Evolutionary conservation across 2,113 vertebrate genomes (phyloP).

Genomic region (Oncorhynchus tshawytscha): DNA sequence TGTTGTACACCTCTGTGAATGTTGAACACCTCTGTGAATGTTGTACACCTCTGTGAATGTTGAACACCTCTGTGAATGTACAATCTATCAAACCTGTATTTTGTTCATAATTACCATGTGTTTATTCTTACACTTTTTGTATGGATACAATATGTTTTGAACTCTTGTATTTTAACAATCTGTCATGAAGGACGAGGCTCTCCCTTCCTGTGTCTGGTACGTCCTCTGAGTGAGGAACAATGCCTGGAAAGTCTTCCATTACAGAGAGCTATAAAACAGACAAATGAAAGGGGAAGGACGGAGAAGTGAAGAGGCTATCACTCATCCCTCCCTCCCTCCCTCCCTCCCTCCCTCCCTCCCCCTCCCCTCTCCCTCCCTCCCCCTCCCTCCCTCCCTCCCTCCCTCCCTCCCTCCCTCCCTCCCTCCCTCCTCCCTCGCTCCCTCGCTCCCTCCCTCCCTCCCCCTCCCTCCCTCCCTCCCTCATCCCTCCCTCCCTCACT

Average conservation of each 20-base stretch:
- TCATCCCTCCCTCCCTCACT: conserved; percentile 14
- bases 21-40: too few relatives aligned
- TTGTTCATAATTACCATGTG: conserved; percentile 25
- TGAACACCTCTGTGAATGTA: too few relatives aligned
- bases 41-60: too few relatives aligned
- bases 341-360: not conserved
- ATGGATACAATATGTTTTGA: too few relatives aligned
- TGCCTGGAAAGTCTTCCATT: not conserved
- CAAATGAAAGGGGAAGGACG: conserved; percentile 34
- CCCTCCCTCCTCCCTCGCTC: not conserved
- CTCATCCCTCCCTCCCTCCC: not conserved
- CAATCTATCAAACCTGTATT: not conserved
- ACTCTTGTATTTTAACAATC: too few relatives aligned
- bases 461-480: not conserved
- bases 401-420: conserved; percentile 28
- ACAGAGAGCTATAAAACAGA: conserved; percentile 46
- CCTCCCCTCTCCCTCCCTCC: conserved; percentile 51
- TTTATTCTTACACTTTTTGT: conserved; percentile 35
- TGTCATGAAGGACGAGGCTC: not conserved
- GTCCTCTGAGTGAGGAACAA: too few relatives aligned
- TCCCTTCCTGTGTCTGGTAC: too few relatives aligned
- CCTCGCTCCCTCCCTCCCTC: too few relatives aligned
- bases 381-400: conserved; percentile 36
- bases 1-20: too few relatives aligned
- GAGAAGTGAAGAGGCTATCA: conserved; percentile 39